These are phyloP conservation scores for Calephelis nemesis DNA, from an alignment of 1,140 invertebrate species.

Conservation along the genomic window DNA sequence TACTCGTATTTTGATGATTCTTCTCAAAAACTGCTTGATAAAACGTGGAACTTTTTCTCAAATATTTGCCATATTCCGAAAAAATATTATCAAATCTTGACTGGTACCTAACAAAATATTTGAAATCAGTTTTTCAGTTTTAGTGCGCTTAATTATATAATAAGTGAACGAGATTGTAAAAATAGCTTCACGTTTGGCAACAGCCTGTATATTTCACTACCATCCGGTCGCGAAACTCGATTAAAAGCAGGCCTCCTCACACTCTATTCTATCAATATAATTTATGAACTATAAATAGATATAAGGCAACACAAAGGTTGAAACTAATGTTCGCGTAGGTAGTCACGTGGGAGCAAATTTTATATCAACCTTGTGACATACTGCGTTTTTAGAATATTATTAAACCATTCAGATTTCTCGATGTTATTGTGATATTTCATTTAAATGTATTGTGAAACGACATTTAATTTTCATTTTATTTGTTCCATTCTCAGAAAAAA, in stretches of 20 bases:
- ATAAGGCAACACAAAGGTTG: constrained; percentile 16
- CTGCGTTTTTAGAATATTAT: constrained; percentile 3
- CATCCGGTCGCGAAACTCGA: constrained; percentile 7
- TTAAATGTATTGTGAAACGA: not conserved
- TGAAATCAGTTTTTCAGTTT: no score
- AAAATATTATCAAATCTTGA: no score
- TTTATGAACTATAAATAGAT: constrained; percentile 17
- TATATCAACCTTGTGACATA: constrained; percentile 12
- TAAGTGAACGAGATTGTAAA: no score
- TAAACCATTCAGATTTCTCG: not conserved
- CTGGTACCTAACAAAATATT: no score
- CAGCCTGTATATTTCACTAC: not conserved
- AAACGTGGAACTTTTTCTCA: no score
- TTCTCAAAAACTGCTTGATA: no score
- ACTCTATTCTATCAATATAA: constrained; percentile 14
- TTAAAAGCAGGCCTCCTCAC: constrained; percentile 10
- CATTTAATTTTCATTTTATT: no score
- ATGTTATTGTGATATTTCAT: not conserved
- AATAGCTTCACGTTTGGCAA: not conserved
- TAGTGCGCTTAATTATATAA: no score
- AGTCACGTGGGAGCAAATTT: constrained; percentile 1
- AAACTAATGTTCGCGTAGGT: constrained; percentile 4
- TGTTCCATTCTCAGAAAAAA: no score
- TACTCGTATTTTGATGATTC: no score
- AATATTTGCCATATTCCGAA: no score